A percentile compares a stretch with the other conserved stretches of the same genome.
Evolutionary conservation across 2,888 invertebrate genomes (phyloP).

Genomic region (Melolontha melolontha): DNA sequence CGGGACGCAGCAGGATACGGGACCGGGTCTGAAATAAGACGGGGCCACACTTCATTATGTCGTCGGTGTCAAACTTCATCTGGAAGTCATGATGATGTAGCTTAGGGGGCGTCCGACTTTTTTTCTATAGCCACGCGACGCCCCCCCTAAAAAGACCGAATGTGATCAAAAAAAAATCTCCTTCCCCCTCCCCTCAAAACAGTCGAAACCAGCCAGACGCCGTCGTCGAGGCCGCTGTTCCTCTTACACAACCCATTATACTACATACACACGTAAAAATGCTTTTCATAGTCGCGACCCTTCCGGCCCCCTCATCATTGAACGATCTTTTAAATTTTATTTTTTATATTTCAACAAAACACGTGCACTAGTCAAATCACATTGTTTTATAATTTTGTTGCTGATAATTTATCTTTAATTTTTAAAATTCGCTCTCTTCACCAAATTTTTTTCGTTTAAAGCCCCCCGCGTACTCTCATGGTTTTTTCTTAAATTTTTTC

Average conservation of each 20-base stretch:
- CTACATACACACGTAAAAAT: not conserved
- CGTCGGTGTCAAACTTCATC: conserved; percentile 37
- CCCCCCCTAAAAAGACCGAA: conserved; percentile 11
- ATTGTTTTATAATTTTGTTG: too few relatives aligned
- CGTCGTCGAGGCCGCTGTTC: conserved; percentile 17
- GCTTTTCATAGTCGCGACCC: not conserved
- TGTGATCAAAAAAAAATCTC: conserved; percentile 24
- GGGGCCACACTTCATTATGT: conserved; percentile 25
- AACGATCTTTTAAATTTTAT: too few relatives aligned
- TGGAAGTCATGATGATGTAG: conserved; percentile 34
- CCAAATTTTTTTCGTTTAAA: too few relatives aligned
- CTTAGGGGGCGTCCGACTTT: conserved; percentile 22
- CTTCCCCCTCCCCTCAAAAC: conserved; percentile 1
- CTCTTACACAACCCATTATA: conserved; percentile 6
- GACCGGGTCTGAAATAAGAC: conserved; percentile 46
- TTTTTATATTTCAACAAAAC: not conserved
- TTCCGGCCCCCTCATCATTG: too few relatives aligned
- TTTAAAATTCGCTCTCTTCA: too few relatives aligned
- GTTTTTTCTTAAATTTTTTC: too few relatives aligned
- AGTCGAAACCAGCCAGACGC: conserved; percentile 21
- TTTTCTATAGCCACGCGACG: conserved; percentile 8
- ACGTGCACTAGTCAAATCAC: conserved; percentile 2
- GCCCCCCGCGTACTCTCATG: too few relatives aligned
- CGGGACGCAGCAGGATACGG: conserved; percentile 49
- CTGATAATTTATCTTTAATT: not conserved